phyloP scores from a whole-genome alignment of 1,140 invertebrate genomes.

The Tetramorium parvispinum region DNA sequence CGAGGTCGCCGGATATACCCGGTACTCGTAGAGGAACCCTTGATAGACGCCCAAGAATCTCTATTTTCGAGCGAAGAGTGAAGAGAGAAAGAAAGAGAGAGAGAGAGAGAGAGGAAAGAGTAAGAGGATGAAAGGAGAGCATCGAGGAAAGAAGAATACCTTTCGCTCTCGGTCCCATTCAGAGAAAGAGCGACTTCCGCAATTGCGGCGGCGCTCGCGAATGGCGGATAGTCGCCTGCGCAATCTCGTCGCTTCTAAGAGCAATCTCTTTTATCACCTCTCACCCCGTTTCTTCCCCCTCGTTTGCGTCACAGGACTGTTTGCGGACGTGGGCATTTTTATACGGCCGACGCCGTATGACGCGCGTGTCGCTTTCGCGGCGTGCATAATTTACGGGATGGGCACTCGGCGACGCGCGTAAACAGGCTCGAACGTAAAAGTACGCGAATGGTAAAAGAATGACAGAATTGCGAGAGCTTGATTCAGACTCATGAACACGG shows the following conservation, averaged over 20 bases:
- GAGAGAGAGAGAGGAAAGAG: neutral
- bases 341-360: neutral
- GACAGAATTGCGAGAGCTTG: neutral
- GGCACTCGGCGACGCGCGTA: neutral
- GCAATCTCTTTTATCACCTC: constrained; percentile 64
- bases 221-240: constrained; percentile 66
- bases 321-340: constrained; percentile 12
- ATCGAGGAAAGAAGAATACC: constrained; percentile 34
- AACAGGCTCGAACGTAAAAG: constrained; percentile 24
- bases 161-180: constrained; percentile 71
- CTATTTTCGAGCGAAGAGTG: constrained; percentile 42
- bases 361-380: neutral
- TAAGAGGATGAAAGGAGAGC: neutral
- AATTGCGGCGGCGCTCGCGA: constrained; percentile 63
- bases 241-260: constrained; percentile 40
- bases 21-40: constrained; percentile 26
- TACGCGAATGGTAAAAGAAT: neutral
- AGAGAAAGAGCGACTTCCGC: constrained; percentile 70
- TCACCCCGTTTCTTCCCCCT: constrained; percentile 7
- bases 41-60: constrained; percentile 67
- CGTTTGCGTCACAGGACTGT: constrained; percentile 15
- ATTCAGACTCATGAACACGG: neutral
- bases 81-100: neutral
- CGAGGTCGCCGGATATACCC: constrained; percentile 46
- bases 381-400: constrained; percentile 30